Percentiles rank a stretch among this genome's conserved stretches.
These are phyloP conservation scores for Oikopleura vanhoeffeni DNA, from an alignment of 23 tunicate genomes.

Conservation along the genomic window DNA sequence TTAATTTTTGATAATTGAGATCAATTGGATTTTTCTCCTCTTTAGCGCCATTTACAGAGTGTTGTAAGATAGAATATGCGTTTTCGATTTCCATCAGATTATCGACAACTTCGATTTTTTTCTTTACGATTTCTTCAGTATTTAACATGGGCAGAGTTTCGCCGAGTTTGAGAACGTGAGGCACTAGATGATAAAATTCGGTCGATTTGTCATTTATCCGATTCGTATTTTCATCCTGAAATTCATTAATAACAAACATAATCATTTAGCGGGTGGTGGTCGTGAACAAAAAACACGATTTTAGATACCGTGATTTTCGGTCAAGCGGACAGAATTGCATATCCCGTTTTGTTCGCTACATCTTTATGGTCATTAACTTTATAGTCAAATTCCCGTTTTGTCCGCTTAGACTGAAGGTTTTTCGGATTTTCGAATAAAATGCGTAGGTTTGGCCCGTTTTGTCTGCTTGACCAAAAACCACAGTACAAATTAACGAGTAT, in stretches of 20 bases:
- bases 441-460: no score
- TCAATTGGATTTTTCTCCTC: conserved; percentile 42
- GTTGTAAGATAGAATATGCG: conserved; percentile 45
- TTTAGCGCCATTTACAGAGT: conserved; percentile 2
- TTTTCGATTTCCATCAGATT: conserved; percentile 65
- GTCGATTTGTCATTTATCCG: conserved; percentile 53
- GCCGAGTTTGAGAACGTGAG: conserved; percentile 52
- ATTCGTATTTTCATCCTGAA: background rate
- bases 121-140: background rate
- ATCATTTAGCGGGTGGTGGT: no score
- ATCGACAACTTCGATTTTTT: conserved; percentile 50
- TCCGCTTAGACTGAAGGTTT: no score
- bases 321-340: no score
- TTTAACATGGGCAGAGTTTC: conserved; percentile 17
- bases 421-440: no score
- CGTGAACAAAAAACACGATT: no score
- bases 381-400: no score
- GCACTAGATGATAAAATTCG: conserved; percentile 61
- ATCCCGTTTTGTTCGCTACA: no score
- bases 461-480: conserved; percentile 26
- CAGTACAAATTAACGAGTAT: background rate
- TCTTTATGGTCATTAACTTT: no score
- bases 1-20: conserved; percentile 42
- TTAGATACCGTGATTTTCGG: no score
- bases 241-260: no score